Evolutionary conservation across 2,888 invertebrate species (phyloP), one percentile per base, ranked within the genome.

Genomic region (Onthophagus sagittarius): DNA sequence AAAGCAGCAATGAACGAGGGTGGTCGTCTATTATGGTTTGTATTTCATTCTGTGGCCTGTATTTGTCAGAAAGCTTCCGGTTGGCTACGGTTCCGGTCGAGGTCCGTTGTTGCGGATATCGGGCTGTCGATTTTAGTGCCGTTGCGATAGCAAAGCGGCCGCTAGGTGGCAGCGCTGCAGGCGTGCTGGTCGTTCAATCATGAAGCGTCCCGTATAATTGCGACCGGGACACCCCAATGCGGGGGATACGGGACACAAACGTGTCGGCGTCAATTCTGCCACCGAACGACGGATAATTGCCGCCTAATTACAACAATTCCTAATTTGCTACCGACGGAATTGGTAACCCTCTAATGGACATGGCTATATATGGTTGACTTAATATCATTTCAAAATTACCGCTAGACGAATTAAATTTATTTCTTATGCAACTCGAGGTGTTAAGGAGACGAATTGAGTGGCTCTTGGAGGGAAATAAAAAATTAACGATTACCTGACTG

Each of bases 61-160:
- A 75, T 75, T 75, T 75, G 75, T 75, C 75, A 72, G 70, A 75
- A 73, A 72, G 73, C 75, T 75, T 75, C 75, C 75, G 75, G 69
- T 69, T 69, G 72, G 73, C 73, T 75, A 74, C 73, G 72, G 74
- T 76, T 76, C 73, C 73, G 75, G 71, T 75, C 69, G 71, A 75
- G 73, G 71, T 75, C 74, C 75, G 71, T 75, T 74, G 75, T 75
- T 67, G 71, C 77, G 77, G 77, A 79, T 77, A 78, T 79, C 77
- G 78, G 78, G 75, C 78, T 77, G 77, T 75, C 78, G 76, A 79
- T 79, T 77, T 76, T 76, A 78, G 78, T 78, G 77, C 77, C 76
- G 75, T 78, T 2, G 23, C 23, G 78, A 79, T 78, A 78, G 77
- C 75, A 76, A 72, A 76, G 76, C 69, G 31, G 71, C 62, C 67